Evolutionary conservation across 2,113 vertebrate species (phyloP), one percentile per base, ranked within the genome.

Genomic region (Gnathonemus longibarbis): DNA sequence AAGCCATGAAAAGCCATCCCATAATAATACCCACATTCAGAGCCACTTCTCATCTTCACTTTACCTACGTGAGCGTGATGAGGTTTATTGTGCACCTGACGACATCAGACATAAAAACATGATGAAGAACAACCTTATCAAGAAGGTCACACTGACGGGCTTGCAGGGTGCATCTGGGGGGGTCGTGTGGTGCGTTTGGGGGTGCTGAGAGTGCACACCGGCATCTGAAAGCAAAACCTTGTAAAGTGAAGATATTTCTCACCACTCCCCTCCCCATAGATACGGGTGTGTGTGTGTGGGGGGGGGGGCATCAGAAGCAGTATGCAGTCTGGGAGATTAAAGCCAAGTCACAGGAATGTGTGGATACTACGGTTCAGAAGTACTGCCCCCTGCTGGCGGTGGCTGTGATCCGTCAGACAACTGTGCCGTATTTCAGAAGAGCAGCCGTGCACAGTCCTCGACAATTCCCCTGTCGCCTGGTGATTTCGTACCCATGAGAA

Each of bases 391-490:
- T 80, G 74, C 35, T 80, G 10, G 21, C 27, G 66, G 27, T 17
- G 74, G 1, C 13, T 19, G 74, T 42, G 13, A 39, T 35, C 31
- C 3, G 3, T 17, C n/a, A 31, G 66, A 74, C 86, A 58, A 58
- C n/a, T 45, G 35, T 77, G 45, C 80, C 88, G 49, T 92, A 86
- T 91, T 91, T 89, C 62, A 11, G 62, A 9, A 66, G 62, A n/a
- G n/a, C n/a, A 66, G 13, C 8, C n/a, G 9, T 66, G 9, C 62
- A 27, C 1, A 11, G 10, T 19, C 62, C 62, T 70, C n/a, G 3
- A 27, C 10, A 31, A 27, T 31, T 31, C 62, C 62, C 62, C 62
- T 31, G 62, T 4, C 3, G 10, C 62, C n/a, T 31, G n/a, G 62
- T 10, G n/a, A 70, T 90, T 85, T 85, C 86, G 31, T 90, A 89